These are phyloP conservation scores for Leptodactylus fuscus DNA, from an alignment of 2,113 vertebrate species.

Conservation along the genomic window DNA sequence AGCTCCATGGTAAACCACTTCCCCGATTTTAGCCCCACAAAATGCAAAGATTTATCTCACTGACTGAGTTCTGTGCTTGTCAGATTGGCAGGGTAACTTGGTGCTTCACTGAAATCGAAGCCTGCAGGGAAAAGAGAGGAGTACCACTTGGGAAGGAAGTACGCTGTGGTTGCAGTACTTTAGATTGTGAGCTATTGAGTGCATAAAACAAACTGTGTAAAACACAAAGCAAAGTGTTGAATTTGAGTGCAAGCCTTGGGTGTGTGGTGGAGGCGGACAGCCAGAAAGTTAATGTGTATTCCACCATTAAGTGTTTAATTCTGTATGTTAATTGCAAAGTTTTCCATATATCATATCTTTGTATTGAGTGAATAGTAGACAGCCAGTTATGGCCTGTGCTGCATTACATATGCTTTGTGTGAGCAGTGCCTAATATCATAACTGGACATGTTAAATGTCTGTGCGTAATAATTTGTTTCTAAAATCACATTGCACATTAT, in stretches of 20 bases:
- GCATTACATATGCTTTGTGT: not conserved
- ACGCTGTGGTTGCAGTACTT: constrained; percentile 24
- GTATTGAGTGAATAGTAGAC: not conserved
- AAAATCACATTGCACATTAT: constrained; percentile 25
- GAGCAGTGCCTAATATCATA: not conserved
- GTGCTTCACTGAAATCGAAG: constrained; percentile 45
- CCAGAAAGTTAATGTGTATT: not conserved
- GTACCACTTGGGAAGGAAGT: constrained; percentile 45
- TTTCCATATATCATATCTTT: not conserved
- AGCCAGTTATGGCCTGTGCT: not conserved
- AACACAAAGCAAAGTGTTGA: not conserved
- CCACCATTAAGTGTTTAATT: not conserved
- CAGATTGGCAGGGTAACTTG: constrained; percentile 48
- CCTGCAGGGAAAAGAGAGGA: constrained; percentile 53
- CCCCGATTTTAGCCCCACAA: constrained; percentile 38
- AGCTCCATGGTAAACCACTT: constrained; percentile 35
- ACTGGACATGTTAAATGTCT: not conserved
- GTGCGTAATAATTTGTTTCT: not conserved
- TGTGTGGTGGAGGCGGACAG: not conserved
- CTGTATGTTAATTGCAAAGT: not conserved
- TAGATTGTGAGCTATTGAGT: constrained; percentile 13
- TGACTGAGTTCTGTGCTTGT: constrained; percentile 49
- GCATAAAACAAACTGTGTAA: not conserved
- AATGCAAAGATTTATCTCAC: constrained; percentile 51
- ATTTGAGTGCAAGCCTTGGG: not conserved